Base-by-base conservation (phyloP, 2,888 invertebrate species). In the Tridacna gigas region DNA sequence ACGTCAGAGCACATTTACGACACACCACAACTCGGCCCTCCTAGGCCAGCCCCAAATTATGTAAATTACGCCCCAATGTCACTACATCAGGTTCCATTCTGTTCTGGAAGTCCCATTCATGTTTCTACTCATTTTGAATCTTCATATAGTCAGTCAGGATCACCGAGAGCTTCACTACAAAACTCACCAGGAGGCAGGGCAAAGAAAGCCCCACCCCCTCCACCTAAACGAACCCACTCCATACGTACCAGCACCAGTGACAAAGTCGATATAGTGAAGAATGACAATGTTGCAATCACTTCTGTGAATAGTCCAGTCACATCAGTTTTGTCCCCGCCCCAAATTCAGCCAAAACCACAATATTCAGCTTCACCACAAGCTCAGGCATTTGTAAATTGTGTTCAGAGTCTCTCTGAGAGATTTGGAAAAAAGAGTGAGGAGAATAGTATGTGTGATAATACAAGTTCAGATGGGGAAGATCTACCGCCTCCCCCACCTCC, bases 151-250 rank as follows among this genome's bases (percentile, higher is more conserved):
- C 86, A 85, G 22, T 77, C 88, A 37, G 85, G 88, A 13, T 92
- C 91, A 25, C 92, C 92, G 1, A 84, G 82, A 25, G 69, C 71
- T 12, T 80, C 80, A 15, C 79, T 79, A 25, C 85, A 86, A 74
- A 80, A 81, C 51, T 88, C 88, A 5, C 88, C 88, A 47, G 84
- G 84, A 18, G 89, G 86, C 22, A 85, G 88, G 73, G 78, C 79
- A 79, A 94, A 94, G 88, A 91, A 93, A 26, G 94, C 94, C 0
- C 95, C 95, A 13, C 95, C 95, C n/a, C 95, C 95, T 4, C 95
- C 95, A 12, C 95, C 95, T 4, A 95, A 95, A 89, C 92, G 95
- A 61, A 95, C 94, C 22, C 93, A 95, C 89, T 95, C 95, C 22
- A 94, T 95, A 63, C 94, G 89, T 60, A 77, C 79, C 45, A 73